Evolutionary conservation across 2,113 vertebrate genomes (phyloP).

Genomic region (Tragulus kanchil): DNA sequence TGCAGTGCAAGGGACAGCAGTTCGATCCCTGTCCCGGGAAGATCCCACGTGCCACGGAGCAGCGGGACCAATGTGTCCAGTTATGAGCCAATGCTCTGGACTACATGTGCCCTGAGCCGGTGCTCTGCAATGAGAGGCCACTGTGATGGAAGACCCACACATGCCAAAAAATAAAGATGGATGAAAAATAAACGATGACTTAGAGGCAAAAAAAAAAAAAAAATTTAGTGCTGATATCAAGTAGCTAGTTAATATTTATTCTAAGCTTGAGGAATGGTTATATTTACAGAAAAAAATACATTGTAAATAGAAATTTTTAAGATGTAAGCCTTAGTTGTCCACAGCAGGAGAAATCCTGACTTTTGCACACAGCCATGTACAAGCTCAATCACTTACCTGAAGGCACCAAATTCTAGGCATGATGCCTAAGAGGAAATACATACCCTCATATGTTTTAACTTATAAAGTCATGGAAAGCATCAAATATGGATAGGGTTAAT

Average conservation of each 20-base stretch:
- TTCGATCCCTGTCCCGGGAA: too few species aligned
- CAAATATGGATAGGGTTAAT: slow-evolving; percentile 63
- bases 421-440: slow-evolving; percentile 62
- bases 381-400: slow-evolving; percentile 50
- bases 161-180: too few species aligned
- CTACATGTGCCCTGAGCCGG: too few species aligned
- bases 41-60: too few species aligned
- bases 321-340: not conserved
- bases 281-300: slow-evolving; percentile 50
- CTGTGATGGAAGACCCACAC: too few species aligned
- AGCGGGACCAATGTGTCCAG: too few species aligned
- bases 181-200: too few species aligned
- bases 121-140: too few species aligned
- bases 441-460: slow-evolving; percentile 57
- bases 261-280: not conserved
- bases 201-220: too few species aligned
- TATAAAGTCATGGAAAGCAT: slow-evolving; percentile 60
- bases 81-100: too few species aligned
- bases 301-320: slow-evolving; percentile 17
- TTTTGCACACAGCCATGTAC: not conserved
- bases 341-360: slow-evolving; percentile 40
- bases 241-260: slow-evolving; percentile 32
- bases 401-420: slow-evolving; percentile 57
- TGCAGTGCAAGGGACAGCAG: too few species aligned
- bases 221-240: not conserved